Evolutionary conservation across 1,140 invertebrate genomes (phyloP), one percentile per base, ranked within the genome.

Genomic region (Pentalonia nigronervosa): DNA sequence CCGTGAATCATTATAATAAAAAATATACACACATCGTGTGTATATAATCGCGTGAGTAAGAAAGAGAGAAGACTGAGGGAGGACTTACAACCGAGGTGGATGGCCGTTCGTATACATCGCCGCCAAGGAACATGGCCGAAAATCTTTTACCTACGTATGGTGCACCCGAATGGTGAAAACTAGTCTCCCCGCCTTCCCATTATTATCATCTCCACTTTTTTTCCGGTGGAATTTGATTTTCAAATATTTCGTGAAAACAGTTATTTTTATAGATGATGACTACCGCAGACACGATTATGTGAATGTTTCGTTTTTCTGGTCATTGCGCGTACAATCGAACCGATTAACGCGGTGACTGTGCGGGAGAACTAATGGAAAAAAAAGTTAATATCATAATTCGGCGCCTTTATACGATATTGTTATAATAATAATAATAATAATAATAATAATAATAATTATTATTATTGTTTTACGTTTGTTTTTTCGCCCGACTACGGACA

Each of bases 1-100:
- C 34, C 81, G 67, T 93, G 91, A 93, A 93, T 93, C 91, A 92
- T 67, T 30, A 45, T 41, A 45, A 86, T 47, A 25, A 34, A 50
- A 25, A 56, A 25, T 30, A 48, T 11, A 47, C 87, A 56, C 20
- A 50, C 4, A 36, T 23, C n/a, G 34, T 47, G 87, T 17, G n/a
- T 89, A 20, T 41, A 50, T 9, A 21, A 0, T 4, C 7, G 34
- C 21, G 50, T 7, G 21, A 3, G 34, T 11, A 20, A n/a, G 30
- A 76, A 11, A 30, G 25, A 17, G 60, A 76, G 60, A 67, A 14
- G 60, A 25, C 7, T 8, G 25, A 23, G 84, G 7, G 23, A 30
- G 30, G 30, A 23, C 48, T 21, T n/a, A 11, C 50, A 53, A 41
- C 89, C 8, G 11, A 60, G 53, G 50, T 53, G 34, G 88, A 36